These are phyloP conservation scores for Bucco capensis DNA, from an alignment of 2,113 vertebrate genomes.

Conservation along the genomic window DNA sequence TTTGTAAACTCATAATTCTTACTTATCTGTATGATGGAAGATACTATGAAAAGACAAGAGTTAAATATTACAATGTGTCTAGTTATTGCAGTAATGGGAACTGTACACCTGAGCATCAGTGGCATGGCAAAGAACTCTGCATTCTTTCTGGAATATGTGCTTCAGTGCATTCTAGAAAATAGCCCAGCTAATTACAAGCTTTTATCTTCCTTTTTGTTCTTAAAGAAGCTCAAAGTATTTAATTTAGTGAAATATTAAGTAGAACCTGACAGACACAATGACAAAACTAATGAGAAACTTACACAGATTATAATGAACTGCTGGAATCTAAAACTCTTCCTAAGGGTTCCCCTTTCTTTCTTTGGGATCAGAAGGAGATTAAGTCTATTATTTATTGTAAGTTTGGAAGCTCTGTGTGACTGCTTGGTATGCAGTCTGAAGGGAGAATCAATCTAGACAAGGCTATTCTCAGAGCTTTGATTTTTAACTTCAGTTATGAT, in stretches of 20 bases:
- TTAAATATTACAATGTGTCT: neutral
- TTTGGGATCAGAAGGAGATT: neutral
- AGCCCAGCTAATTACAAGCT: neutral
- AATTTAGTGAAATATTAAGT: slow-evolving; percentile 9
- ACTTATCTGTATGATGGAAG: neutral
- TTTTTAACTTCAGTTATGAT: slow-evolving; percentile 33
- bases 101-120: neutral
- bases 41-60: neutral
- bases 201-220: neutral
- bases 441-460: neutral
- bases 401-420: neutral
- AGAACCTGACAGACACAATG: neutral
- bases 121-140: neutral
- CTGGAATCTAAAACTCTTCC: neutral
- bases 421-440: slow-evolving; percentile 11
- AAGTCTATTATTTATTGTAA: neutral
- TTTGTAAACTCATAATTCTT: neutral
- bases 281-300: neutral
- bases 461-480: neutral
- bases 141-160: neutral
- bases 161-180: neutral
- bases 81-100: neutral
- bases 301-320: neutral
- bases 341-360: neutral
- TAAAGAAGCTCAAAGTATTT: neutral